phyloP scores from a whole-genome alignment of 1,140 invertebrate species.

The Drosophila pandora region DNA sequence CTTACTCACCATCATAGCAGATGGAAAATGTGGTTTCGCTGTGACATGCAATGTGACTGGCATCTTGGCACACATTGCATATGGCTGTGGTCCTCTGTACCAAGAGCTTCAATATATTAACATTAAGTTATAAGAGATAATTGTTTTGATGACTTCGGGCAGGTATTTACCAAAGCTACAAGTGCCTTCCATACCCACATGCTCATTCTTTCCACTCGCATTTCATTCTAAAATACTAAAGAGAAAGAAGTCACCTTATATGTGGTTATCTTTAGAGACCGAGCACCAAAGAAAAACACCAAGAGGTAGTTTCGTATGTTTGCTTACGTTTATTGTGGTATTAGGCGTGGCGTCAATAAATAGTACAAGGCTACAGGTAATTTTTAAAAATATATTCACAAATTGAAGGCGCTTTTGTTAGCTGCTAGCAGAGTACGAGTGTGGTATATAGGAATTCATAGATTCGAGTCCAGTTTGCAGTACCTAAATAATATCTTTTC shows the following conservation, averaged over 20 bases:
- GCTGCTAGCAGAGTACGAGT: conserved; percentile 47
- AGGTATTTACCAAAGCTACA: conserved; percentile 48
- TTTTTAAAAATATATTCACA: conserved; percentile 70
- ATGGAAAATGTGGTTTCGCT: conserved; percentile 50
- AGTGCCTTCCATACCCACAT: conserved; percentile 50
- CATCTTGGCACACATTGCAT: conserved; percentile 53
- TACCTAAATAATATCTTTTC: conserved; percentile 2
- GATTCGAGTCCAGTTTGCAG: conserved; percentile 48
- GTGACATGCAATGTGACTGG: conserved; percentile 47
- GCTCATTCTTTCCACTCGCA: conserved; percentile 10
- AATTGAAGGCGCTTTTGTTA: conserved; percentile 69
- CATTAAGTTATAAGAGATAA: not conserved
- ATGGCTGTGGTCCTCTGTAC: conserved; percentile 14
- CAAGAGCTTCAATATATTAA: conserved; percentile 31
- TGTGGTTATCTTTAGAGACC: conserved; percentile 30
- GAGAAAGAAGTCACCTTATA: conserved; percentile 33
- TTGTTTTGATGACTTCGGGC: not conserved
- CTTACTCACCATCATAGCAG: conserved; percentile 40
- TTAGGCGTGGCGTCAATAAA: conserved; percentile 54
- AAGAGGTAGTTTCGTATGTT: conserved; percentile 32
- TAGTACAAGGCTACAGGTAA: conserved; percentile 45
- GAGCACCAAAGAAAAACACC: conserved; percentile 14
- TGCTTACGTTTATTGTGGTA: conserved; percentile 59
- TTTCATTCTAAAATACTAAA: conserved; percentile 57
- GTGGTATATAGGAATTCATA: conserved; percentile 63